Evolutionary conservation across 2,797 vertebrate species (phyloP), one percentile per base, ranked within the genome.

Genomic region (Petrocephalus schoutedeni): DNA sequence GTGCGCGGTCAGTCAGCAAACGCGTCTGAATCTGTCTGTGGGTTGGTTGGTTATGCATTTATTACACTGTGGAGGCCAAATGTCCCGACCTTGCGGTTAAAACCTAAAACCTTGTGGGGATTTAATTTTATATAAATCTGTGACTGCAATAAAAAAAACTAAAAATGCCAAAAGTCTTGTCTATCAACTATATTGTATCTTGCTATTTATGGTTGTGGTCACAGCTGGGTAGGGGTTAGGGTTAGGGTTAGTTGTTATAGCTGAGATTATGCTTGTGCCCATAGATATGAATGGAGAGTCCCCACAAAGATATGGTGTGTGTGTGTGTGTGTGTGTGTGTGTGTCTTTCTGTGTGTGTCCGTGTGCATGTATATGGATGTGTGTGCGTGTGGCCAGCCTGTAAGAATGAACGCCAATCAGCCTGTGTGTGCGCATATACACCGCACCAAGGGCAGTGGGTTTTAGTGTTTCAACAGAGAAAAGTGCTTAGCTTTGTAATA

Each of bases 381-480:
- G 61, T 61, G 19, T 89, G 61, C 54, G 61, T 77, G 21, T 14
- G 41, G 83, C 21, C 49, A 23, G 28, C 32, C 8, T 7, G 83
- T 28, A 28, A 85, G 21, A 10, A 12, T 61, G 57, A 45, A 41
- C 1, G 6, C 45, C n/a, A 54, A n/a, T 67, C 23, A 28, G 61
- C 61, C 23, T 71, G 64, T 54, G 87, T 89, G 89, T 56, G 87
- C 86, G 87, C 90, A 51, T 77, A 87, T 83, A 56, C 58, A 74
- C 54, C 64, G 19, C 89, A 87, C 85, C 59, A 28, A 41, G 88
- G 61, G 45, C 89, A 71, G 61, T 53, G 85, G 89, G 89, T 91
- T 91, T 93, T 92, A 89, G 91, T 91, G 91, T 92, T 92, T 92
- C 91, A 93, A 91, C 92, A 90, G 90, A 91, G 91, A 89, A 91